Conservation (phyloP, 2,888 invertebrate species). For the Entomobrya proxima region DNA sequence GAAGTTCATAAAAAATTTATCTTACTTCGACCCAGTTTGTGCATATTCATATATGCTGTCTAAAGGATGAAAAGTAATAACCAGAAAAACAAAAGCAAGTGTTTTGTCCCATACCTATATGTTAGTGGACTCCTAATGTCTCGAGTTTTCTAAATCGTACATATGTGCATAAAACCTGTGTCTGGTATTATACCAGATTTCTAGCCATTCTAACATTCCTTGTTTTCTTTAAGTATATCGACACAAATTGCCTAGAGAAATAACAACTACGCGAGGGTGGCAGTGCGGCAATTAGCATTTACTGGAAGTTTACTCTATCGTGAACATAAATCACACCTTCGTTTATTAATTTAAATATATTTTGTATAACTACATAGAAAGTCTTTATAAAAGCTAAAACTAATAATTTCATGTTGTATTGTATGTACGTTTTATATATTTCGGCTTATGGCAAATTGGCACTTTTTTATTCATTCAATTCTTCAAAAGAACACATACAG, state of each 20-base stretch:
- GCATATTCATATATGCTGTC: no score
- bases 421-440: neutral
- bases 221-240: no score
- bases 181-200: no score
- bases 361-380: neutral
- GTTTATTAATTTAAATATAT: neutral
- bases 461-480: neutral
- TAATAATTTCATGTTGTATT: neutral
- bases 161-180: no score
- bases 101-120: no score
- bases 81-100: no score
- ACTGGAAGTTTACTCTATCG: neutral
- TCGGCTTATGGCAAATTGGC: neutral
- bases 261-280: neutral
- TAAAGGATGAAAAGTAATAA: no score
- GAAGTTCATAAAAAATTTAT: conserved; percentile 63
- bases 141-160: no score
- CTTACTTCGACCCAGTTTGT: neutral
- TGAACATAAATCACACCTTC: conserved; percentile 27
- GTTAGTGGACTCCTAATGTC: no score
- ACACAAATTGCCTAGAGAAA: neutral
- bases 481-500: neutral
- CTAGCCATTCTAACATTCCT: no score
- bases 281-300: neutral
- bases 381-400: neutral